A percentile compares a stretch with the other conserved stretches of the same genome.
phyloP scores from a whole-genome alignment of 1,140 invertebrate species.

The Notospermus geniculatus region DNA sequence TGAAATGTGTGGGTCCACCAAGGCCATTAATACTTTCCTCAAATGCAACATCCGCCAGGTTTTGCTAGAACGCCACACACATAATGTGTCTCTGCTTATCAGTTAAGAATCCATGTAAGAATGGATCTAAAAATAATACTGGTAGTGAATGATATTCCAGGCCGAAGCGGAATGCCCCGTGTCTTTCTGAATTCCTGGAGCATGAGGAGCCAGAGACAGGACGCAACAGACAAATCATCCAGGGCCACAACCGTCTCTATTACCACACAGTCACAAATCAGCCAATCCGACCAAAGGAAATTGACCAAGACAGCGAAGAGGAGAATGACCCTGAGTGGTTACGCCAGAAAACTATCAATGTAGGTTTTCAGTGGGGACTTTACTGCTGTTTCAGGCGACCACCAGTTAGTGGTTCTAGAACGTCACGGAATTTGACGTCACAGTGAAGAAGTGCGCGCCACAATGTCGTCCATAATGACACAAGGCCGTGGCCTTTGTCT shows the following conservation, averaged over 20 bases:
- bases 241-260: constrained; percentile 71
- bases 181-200: constrained; percentile 43
- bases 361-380: too few relatives aligned
- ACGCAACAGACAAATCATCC: constrained; percentile 36
- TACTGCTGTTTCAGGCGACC: too few relatives aligned
- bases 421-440: too few relatives aligned
- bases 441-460: too few relatives aligned
- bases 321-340: constrained; percentile 94
- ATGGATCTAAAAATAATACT: background rate
- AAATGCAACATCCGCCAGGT: too few relatives aligned
- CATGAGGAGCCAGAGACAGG: constrained; percentile 37
- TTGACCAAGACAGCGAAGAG: constrained; percentile 90
- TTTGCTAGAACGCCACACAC: too few relatives aligned
- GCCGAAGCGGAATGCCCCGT: constrained; percentile 38
- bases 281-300: constrained; percentile 89
- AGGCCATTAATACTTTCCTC: too few relatives aligned
- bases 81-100: constrained; percentile 8
- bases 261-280: constrained; percentile 91
- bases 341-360: constrained; percentile 75
- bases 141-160: constrained; percentile 22
- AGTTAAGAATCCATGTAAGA: background rate
- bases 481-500: too few relatives aligned
- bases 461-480: too few relatives aligned
- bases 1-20: too few relatives aligned
- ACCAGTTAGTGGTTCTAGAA: too few relatives aligned